These are phyloP conservation scores for Thryonomys swinderianus DNA, from an alignment of 2,113 vertebrate genomes.

Conservation along the genomic window DNA sequence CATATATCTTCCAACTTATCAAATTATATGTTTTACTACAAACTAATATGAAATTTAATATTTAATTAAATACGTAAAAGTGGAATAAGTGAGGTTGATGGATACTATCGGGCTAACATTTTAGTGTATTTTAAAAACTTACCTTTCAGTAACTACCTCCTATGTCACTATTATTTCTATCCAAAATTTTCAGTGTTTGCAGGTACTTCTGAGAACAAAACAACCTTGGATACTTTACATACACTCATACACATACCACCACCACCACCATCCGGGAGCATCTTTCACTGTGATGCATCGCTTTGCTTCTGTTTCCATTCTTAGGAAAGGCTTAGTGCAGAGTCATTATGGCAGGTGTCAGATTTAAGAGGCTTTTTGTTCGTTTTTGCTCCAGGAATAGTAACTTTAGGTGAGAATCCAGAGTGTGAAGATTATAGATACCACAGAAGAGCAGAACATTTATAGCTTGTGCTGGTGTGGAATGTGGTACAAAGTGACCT, in stretches of 20 bases:
- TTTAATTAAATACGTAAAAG: too few species aligned
- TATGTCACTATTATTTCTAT: not conserved
- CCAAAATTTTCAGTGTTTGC: not conserved
- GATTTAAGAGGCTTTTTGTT: not conserved
- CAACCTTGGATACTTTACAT: not conserved
- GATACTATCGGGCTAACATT: not conserved
- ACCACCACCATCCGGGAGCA: accelerated
- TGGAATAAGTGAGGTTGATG: not conserved
- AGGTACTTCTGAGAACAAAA: not conserved
- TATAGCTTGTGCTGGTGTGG: not conserved
- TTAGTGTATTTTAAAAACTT: not conserved
- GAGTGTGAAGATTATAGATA: not conserved
- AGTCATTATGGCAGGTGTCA: not conserved
- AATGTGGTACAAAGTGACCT: not conserved
- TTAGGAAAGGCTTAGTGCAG: not conserved
- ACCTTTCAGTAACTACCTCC: not conserved
- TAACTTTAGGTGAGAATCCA: not conserved
- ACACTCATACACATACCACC: not conserved
- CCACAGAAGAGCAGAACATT: not conserved
- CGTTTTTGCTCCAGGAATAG: not conserved
- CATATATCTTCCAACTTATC: not conserved
- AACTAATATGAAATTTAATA: too few species aligned
- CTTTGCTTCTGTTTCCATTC: not conserved
- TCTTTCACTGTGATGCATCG: not conserved
- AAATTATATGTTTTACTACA: not conserved